These are phyloP conservation scores for Drepanosiphum platanoidis DNA, from an alignment of 2,888 invertebrate species.

Conservation along the genomic window DNA sequence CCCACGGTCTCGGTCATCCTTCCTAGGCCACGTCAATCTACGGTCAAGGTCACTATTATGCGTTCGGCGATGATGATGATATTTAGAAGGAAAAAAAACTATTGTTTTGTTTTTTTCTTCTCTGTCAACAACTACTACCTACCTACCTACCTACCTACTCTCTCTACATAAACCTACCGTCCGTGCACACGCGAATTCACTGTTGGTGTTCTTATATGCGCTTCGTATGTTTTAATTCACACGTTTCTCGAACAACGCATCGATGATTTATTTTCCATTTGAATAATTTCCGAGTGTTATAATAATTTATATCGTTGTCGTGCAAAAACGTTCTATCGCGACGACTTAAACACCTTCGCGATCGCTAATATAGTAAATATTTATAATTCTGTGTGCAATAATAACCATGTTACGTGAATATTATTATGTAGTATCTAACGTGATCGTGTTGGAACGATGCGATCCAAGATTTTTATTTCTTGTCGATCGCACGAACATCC, in stretches of 20 bases:
- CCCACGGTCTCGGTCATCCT: slow-evolving; percentile 61
- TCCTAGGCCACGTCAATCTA: slow-evolving; percentile 58
- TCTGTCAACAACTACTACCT: neutral
- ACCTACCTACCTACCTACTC: neutral
- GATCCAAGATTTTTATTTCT: neutral
- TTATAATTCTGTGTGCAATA: neutral
- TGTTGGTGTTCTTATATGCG: neutral
- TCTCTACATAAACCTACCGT: neutral
- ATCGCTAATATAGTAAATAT: neutral
- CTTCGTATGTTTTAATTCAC: neutral
- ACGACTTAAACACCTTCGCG: neutral
- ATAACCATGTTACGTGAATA: neutral
- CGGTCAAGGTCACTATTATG: slow-evolving; percentile 59
- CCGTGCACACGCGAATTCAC: neutral
- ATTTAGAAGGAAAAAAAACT: neutral
- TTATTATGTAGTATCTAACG: neutral
- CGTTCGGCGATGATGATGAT: neutral
- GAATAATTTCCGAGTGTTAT: too few relatives aligned
- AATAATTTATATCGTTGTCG: neutral
- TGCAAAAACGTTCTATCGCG: neutral
- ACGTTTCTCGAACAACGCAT: neutral
- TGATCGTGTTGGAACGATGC: neutral
- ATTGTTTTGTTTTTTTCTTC: slow-evolving; percentile 20
- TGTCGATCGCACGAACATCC: neutral
- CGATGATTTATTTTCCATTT: too few relatives aligned